These are phyloP conservation scores for Nasonia vitripennis DNA, from an alignment of 1,140 invertebrate genomes.

Conservation along the genomic window DNA sequence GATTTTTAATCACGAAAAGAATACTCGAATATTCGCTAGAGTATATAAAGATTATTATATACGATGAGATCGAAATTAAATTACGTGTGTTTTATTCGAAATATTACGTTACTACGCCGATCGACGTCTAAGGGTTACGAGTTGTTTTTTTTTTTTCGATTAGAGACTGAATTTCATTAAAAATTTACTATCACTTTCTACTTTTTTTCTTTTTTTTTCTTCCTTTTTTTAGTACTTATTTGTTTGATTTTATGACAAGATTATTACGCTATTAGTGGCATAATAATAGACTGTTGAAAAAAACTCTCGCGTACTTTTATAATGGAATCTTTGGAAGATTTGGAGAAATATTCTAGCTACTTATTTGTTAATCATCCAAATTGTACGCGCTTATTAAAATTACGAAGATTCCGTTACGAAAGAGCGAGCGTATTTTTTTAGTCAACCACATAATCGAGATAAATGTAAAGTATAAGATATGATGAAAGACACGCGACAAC, in stretches of 20 bases:
- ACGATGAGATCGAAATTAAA: constrained; percentile 32
- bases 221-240: not conserved
- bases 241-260: constrained; percentile 36
- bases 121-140: constrained; percentile 2
- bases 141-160: constrained; percentile 18
- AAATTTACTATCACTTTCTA: constrained; percentile 8
- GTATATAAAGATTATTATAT: constrained; percentile 13
- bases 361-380: not conserved
- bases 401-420: not conserved
- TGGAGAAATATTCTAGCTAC: not conserved
- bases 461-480: constrained; percentile 24
- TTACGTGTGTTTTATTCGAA: constrained; percentile 24
- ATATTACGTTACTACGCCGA: not conserved
- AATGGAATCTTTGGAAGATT: constrained; percentile 24
- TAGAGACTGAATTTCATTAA: constrained; percentile 19
- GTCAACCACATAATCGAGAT: constrained; percentile 2
- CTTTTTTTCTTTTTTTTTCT: not conserved
- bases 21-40: constrained; percentile 24
- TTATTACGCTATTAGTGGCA: constrained; percentile 24
- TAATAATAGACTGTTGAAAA: constrained; percentile 31
- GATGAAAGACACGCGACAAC: constrained; percentile 31
- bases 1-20: constrained; percentile 37
- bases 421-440: not conserved
- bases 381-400: not conserved
- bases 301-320: constrained; percentile 22